Conservation (phyloP, 2,888 invertebrate species). For the Agriopis leucophaearia region DNA sequence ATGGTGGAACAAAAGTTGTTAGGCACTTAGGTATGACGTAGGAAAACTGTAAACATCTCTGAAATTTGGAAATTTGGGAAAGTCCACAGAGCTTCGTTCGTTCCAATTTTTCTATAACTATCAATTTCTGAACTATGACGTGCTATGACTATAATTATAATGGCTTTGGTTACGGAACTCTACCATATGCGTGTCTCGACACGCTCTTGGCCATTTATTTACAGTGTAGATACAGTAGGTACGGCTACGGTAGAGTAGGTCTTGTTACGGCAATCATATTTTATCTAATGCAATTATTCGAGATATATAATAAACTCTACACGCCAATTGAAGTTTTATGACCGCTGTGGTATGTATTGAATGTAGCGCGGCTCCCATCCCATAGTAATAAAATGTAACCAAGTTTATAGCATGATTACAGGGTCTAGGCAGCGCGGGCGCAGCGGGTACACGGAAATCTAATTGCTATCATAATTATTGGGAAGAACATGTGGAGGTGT, state of each 20-base stretch:
- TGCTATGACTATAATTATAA: no score
- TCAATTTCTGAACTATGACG: no score
- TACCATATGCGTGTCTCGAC: no score
- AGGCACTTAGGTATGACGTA: no score
- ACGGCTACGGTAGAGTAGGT: slow-evolving; percentile 17
- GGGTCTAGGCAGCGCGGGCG: slow-evolving; percentile 10
- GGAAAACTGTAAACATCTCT: no score
- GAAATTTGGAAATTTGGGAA: no score
- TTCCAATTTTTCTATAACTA: no score
- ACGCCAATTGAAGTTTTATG: slow-evolving; percentile 42
- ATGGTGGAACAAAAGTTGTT: no score
- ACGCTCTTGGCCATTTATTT: no score
- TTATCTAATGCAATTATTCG: slow-evolving; percentile 26
- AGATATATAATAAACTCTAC: slow-evolving; percentile 25
- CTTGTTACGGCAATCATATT: slow-evolving; percentile 32
- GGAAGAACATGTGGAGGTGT: no score
- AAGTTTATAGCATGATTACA: slow-evolving; percentile 30
- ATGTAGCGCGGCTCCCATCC: slow-evolving; percentile 26
- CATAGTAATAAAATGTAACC: slow-evolving; percentile 34
- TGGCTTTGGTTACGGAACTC: no score
- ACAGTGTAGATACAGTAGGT: not conserved
- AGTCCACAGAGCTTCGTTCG: no score
- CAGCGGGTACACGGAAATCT: slow-evolving; percentile 23
- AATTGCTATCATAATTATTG: slow-evolving; percentile 21
- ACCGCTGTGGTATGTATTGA: slow-evolving; percentile 18